Evolutionary conservation across 2,113 vertebrate species (phyloP).

Genomic region (Entelurus aequoreus): DNA sequence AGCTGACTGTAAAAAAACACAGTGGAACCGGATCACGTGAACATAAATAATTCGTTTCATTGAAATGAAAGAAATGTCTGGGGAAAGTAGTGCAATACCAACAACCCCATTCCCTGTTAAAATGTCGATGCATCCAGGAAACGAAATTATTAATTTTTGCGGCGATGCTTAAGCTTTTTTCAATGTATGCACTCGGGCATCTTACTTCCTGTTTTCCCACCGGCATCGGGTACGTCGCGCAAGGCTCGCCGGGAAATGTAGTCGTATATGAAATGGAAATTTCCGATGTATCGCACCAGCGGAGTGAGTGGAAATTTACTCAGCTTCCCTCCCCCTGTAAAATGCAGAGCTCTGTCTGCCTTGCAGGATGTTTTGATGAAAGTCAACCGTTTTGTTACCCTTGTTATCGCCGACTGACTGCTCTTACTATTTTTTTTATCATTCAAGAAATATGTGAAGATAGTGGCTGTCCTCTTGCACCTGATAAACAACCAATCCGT

Average conservation of each 20-base stretch:
- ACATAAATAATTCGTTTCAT: too few relatives aligned
- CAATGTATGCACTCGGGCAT: background rate
- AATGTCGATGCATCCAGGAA: too few relatives aligned
- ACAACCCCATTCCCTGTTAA: too few relatives aligned
- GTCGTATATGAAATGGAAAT: constrained; percentile 58
- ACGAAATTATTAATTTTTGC: too few relatives aligned
- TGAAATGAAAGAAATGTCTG: too few relatives aligned
- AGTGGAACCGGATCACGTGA: too few relatives aligned
- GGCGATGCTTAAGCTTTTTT: too few relatives aligned
- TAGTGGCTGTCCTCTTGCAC: background rate
- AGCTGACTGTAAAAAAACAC: background rate
- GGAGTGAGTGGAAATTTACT: constrained; percentile 56
- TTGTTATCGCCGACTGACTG: constrained; percentile 12
- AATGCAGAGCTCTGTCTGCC: constrained; percentile 16
- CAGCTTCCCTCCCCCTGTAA: constrained; percentile 18
- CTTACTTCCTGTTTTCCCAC: background rate
- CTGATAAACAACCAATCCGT: too few relatives aligned
- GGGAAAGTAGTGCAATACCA: too few relatives aligned
- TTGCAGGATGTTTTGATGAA: constrained; percentile 31
- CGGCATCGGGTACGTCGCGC: background rate
- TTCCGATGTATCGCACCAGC: constrained; percentile 36
- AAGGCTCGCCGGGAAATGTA: constrained; percentile 56
- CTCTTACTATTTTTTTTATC: background rate
- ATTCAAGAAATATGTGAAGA: background rate
- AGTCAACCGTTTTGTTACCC: constrained; percentile 15